These are phyloP conservation scores for Pygoscelis antarcticus DNA, from an alignment of 2,113 vertebrate species.

Conservation along the genomic window DNA sequence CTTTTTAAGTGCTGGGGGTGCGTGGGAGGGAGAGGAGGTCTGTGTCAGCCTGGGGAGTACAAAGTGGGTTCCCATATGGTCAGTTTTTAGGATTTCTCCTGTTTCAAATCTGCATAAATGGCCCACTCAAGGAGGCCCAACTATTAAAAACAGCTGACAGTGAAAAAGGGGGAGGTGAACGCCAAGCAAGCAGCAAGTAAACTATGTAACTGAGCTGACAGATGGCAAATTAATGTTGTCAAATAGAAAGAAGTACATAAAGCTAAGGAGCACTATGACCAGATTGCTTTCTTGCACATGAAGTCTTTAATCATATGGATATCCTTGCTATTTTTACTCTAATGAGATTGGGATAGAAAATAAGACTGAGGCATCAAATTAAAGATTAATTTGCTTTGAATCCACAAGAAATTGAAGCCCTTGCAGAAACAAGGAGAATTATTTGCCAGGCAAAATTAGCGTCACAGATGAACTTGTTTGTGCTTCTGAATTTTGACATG, in stretches of 20 bases:
- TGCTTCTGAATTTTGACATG: conserved; percentile 54
- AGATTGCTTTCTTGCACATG: conserved; percentile 59
- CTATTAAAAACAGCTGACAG: conserved; percentile 69
- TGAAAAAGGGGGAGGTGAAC: conserved; percentile 30
- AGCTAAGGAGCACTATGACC: conserved; percentile 57
- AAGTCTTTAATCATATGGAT: conserved; percentile 68
- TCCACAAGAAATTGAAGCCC: conserved; percentile 52
- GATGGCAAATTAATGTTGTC: conserved; percentile 73
- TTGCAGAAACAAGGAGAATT: conserved; percentile 20
- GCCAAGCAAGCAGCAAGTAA: conserved; percentile 56
- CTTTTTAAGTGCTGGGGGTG: not conserved
- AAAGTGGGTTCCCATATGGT: conserved; percentile 38
- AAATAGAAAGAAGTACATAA: conserved; percentile 66
- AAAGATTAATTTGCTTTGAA: conserved; percentile 66
- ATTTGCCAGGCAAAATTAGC: conserved; percentile 55
- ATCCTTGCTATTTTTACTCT: conserved; percentile 67
- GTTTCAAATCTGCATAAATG: conserved; percentile 57
- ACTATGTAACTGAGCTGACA: conserved; percentile 67
- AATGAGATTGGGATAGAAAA: conserved; percentile 67
- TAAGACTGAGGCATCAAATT: conserved; percentile 56
- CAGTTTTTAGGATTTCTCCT: conserved; percentile 45
- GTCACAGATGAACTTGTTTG: conserved; percentile 57
- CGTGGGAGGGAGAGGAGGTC: not conserved
- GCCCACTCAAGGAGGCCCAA: conserved; percentile 51
- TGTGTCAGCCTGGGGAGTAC: conserved; percentile 6